Percentiles rank a stretch among this genome's conserved stretches.
These are phyloP conservation scores for Drosophila imparisetae DNA, from an alignment of 2,888 invertebrate species.

Conservation along the genomic window DNA sequence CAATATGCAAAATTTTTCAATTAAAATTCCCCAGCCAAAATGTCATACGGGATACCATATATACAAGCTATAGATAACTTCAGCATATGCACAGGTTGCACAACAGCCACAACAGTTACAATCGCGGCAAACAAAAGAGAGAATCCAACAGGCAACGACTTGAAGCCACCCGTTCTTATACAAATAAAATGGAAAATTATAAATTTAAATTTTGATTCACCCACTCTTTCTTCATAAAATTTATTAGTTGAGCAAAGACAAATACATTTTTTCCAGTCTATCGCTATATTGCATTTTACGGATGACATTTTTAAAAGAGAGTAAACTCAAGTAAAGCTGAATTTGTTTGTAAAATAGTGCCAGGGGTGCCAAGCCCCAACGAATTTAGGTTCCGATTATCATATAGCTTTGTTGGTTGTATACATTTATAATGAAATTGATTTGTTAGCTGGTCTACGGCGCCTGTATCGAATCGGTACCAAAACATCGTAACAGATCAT, in stretches of 20 bases:
- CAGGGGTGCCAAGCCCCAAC: background rate
- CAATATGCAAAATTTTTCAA: conserved; percentile 85
- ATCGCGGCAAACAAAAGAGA: background rate
- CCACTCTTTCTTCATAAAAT: background rate
- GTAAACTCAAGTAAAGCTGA: background rate
- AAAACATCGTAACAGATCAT: background rate
- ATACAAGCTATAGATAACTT: conserved; percentile 70
- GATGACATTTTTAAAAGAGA: background rate
- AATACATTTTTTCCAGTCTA: background rate
- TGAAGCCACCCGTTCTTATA: background rate
- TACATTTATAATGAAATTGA: background rate
- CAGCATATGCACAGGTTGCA: conserved; percentile 65
- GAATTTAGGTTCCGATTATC: too few relatives aligned
- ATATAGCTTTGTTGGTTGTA: background rate
- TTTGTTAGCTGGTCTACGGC: background rate
- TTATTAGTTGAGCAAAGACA: background rate
- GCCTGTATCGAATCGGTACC: background rate
- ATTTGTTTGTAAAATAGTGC: background rate
- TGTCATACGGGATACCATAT: conserved; percentile 57
- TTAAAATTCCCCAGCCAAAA: conserved; percentile 80
- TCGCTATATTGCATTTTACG: background rate
- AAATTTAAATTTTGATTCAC: background rate
- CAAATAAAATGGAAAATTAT: background rate
- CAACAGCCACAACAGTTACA: conserved; percentile 37
- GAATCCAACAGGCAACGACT: conserved; percentile 9